Conservation (phyloP, 92 coral and sea anemone species). For the Metridium senile region DNA sequence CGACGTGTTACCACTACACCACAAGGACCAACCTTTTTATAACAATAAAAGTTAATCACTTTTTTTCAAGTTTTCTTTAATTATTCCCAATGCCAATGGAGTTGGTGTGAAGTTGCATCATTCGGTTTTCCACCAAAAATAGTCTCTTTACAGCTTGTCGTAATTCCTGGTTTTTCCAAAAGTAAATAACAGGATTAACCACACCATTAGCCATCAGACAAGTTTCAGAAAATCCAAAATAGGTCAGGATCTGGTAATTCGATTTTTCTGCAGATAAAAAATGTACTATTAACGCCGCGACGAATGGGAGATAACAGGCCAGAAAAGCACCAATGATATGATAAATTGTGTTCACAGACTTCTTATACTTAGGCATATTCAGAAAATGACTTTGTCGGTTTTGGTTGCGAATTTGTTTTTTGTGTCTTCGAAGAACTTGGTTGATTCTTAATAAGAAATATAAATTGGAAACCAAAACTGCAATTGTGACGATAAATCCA, state of each 20-base stretch:
- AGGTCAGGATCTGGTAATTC: too few species aligned
- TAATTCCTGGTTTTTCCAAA: slow-evolving; percentile 5
- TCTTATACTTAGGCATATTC: slow-evolving; percentile 10
- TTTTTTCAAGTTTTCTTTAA: too few species aligned
- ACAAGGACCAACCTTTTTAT: too few species aligned
- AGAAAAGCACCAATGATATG: slow-evolving; percentile 2
- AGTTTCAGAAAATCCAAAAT: background rate
- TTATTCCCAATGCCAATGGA: too few species aligned
- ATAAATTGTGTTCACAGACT: background rate
- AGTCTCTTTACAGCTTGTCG: background rate
- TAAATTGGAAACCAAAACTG: background rate
- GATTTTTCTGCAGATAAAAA: background rate
- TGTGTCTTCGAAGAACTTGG: slow-evolving; percentile 3
- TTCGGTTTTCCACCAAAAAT: too few species aligned
- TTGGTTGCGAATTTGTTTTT: background rate
- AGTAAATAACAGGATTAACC: slow-evolving; percentile 17
- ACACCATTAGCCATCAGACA: slow-evolving; percentile 9
- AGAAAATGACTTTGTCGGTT: background rate
- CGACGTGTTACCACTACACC: too few species aligned
- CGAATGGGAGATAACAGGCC: background rate
- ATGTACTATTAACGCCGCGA: background rate
- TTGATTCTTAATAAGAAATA: slow-evolving; percentile 10
- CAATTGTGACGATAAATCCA: background rate
- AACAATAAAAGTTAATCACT: too few species aligned
- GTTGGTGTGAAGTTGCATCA: too few species aligned